Conservation (phyloP, 2,888 invertebrate species). For the Liopterus haemorrhoidalis region DNA sequence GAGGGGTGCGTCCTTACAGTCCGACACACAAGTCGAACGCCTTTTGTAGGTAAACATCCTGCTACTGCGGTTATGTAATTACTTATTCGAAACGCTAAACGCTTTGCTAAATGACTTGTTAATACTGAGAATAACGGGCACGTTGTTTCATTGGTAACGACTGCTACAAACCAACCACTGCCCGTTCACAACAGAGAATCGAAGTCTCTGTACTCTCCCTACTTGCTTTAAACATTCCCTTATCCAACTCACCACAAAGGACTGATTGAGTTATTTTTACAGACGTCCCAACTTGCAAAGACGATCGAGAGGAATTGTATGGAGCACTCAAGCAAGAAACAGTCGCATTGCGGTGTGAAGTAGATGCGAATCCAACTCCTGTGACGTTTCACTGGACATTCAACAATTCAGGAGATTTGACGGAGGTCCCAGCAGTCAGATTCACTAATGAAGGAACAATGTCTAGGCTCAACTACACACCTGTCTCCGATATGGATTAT, state of each 20-base stretch:
- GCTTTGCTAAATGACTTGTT: conserved; percentile 39
- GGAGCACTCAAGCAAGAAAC: conserved; percentile 86
- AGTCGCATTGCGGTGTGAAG: conserved; percentile 76
- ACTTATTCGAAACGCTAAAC: conserved; percentile 38
- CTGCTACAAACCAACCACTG: too few relatives aligned
- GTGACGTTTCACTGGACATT: conserved; percentile 88
- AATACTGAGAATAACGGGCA: conserved; percentile 25
- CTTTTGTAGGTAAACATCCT: conserved; percentile 12
- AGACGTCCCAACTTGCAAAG: conserved; percentile 73
- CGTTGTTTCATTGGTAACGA: too few relatives aligned
- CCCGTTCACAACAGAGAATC: too few relatives aligned
- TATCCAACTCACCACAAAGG: too few relatives aligned
- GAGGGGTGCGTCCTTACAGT: too few relatives aligned
- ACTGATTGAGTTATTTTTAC: conserved; percentile 32
- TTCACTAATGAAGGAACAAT: conserved; percentile 62
- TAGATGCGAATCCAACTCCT: conserved; percentile 82
- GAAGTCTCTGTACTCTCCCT: too few relatives aligned
- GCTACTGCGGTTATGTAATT: conserved; percentile 36
- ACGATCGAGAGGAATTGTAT: conserved; percentile 72
- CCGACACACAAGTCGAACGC: too few relatives aligned
- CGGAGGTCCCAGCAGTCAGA: conserved; percentile 65
- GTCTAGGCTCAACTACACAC: conserved; percentile 76
- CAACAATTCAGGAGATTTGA: conserved; percentile 83
- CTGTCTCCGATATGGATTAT: conserved; percentile 81
- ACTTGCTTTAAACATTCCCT: too few relatives aligned